These are phyloP conservation scores for Nasonovia ribisnigri DNA, from an alignment of 2,888 invertebrate species.

Conservation along the genomic window DNA sequence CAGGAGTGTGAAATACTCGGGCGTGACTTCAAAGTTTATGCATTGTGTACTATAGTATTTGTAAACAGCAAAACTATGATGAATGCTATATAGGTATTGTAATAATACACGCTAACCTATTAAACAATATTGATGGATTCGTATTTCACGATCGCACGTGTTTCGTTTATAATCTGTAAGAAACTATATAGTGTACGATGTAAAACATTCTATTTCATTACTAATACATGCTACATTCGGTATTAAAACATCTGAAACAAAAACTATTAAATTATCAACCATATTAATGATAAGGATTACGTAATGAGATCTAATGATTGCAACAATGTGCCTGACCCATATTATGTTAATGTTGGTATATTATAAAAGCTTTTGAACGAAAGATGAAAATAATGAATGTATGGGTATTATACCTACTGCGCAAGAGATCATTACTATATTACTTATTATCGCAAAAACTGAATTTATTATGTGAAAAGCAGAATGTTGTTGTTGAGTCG, in stretches of 20 bases:
- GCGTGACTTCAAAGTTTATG: background rate
- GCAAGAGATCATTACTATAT: background rate
- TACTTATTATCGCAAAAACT: background rate
- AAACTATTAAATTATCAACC: background rate
- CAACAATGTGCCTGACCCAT: background rate
- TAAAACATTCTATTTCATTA: background rate
- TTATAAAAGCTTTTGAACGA: background rate
- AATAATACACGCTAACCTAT: background rate
- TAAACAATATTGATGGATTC: background rate
- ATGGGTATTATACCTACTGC: background rate
- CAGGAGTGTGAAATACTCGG: background rate
- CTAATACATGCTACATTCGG: background rate
- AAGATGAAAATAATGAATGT: background rate
- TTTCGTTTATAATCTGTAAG: background rate
- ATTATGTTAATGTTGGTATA: background rate
- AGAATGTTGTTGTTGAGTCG: background rate
- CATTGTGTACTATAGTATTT: background rate
- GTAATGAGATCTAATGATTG: background rate
- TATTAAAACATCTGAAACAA: background rate
- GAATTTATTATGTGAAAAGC: background rate
- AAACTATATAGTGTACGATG: background rate
- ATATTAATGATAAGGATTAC: background rate
- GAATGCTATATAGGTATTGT: background rate
- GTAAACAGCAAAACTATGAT: background rate
- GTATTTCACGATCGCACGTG: background rate